Evolutionary conservation across 2,888 invertebrate species (phyloP), one percentile per base, ranked within the genome.

Genomic region (Dusona sp.): DNA sequence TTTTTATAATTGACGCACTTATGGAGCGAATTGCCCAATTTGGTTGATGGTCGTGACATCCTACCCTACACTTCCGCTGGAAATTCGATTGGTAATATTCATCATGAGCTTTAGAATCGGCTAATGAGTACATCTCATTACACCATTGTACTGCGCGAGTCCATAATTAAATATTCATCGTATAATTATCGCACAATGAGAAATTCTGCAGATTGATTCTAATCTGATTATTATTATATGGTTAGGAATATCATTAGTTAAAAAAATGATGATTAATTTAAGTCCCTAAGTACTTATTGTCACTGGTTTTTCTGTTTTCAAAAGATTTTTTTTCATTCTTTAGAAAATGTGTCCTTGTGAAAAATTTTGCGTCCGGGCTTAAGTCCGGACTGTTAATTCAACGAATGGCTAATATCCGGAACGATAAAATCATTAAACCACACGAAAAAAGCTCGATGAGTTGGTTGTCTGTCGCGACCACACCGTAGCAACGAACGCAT

Each of bases 301-400:
- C 42, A 42, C 9, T 42, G 2, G 9, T 38, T 38, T 38, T n/a
- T 48, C n/a, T 19, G 19, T 6, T 42, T 9, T 42, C 42, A 11
- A 33, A 19, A 42, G 22, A 42, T 42, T 67, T 61, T 11, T 61
- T 25, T 25, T 48, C 6, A 0, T 9, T 45, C 16, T 29, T n/a
- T 51, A 22, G 68, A 25, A 29, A 67, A 67, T 36, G 61, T 64
- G 42, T 48, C 54, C 33, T 38, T 45, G 74, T 72, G 85, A 45
- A 87, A 87, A 89, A 90, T 89, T 87, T 88, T 86, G 79, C 85
- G 87, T 89, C 83, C 65, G 78, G 84, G 87, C 80, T 82, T 74
- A 85, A 83, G 75, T 88, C n/a, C 3, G n/a, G n/a, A 22, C 22
- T 22, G n/a, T 38, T 67, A 22, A 67, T 67, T 38, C 38, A 11